Evolutionary conservation across 2,113 vertebrate genomes (phyloP), one percentile per base, ranked within the genome.

Genomic region (Megaleporinus macrocephalus): DNA sequence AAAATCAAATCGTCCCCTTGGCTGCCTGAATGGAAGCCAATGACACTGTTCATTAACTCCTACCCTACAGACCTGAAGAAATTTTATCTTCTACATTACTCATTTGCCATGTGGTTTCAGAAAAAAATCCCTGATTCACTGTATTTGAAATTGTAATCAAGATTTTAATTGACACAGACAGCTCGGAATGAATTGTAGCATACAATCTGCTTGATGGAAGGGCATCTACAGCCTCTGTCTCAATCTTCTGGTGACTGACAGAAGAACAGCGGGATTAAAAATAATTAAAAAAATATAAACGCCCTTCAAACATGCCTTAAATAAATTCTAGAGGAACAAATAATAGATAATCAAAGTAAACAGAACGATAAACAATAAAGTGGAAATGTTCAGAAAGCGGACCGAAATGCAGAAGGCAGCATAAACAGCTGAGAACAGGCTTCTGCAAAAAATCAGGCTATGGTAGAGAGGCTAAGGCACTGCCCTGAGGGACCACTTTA

Each of bases 401-500:
- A 44, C 41, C 5, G 5, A 33, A 22, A 33, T 11, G 41, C 36
- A 36, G 18, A 0, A 44, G 36, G 2, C 3, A 12, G 18, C 16
- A 44, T 27, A 81, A 89, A 90, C 80, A 88, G 36, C 63, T 24
- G 26, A 30, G 49, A 26, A 61, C 11, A 61, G 14, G 75, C 30
- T 55, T 13, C 20, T 51, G 73, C 73, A 62, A 36, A 36, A 36
- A 36, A 36, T 80, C 73, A 89, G 36, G 53, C 72, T 73, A 68
- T 75, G 30, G 83, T 88, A 89, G 77, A 86, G 61, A 53, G 12
- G 47, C 81, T 76, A 80, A 85, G 53, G 20, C 24, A 76, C 61
- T 84, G 84, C 91, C 68, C 86, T 47, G 53, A 24, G 86, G 89
- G 88, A 84, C 49, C 76, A 81, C 79, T 89, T 90, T 86, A 89